phyloP scores from a whole-genome alignment of 1,140 invertebrate species.

The Antheraea pernyi region DNA sequence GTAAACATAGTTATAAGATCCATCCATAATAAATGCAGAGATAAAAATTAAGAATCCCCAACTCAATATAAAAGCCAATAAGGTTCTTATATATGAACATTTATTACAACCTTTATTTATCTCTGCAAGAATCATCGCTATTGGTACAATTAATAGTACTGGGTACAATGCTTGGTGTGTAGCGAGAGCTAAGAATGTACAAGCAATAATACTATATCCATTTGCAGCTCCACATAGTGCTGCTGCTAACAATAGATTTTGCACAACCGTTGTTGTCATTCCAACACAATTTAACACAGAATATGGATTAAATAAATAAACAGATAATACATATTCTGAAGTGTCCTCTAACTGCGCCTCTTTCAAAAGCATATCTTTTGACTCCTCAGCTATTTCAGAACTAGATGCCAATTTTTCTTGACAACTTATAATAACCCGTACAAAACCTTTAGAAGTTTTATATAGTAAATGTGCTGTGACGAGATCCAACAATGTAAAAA shows the following conservation, averaged over 20 bases:
- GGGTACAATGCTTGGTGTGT: slow-evolving; percentile 94
- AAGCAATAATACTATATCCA: slow-evolving; percentile 81
- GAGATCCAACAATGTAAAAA: slow-evolving; percentile 88
- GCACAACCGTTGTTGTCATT: slow-evolving; percentile 93
- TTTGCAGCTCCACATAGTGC: slow-evolving; percentile 85
- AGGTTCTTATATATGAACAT: slow-evolving; percentile 74
- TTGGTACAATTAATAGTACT: slow-evolving; percentile 89
- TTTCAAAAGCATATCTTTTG: slow-evolving; percentile 80
- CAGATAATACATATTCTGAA: slow-evolving; percentile 85
- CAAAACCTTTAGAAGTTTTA: slow-evolving; percentile 84
- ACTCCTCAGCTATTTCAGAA: slow-evolving; percentile 80
- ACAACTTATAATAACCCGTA: slow-evolving; percentile 71
- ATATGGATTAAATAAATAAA: slow-evolving; percentile 96
- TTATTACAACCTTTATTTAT: slow-evolving; percentile 71
- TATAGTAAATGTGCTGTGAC: slow-evolving; percentile 86
- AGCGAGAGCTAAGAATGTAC: slow-evolving; percentile 86
- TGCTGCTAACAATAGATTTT: slow-evolving; percentile 89
- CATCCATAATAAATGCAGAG: slow-evolving; percentile 76
- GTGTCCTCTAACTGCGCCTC: slow-evolving; percentile 78
- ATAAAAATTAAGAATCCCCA: slow-evolving; percentile 74
- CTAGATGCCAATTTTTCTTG: slow-evolving; percentile 59
- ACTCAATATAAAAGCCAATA: slow-evolving; percentile 68
- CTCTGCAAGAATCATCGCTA: slow-evolving; percentile 77
- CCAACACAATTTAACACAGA: slow-evolving; percentile 94
- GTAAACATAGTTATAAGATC: slow-evolving; percentile 87